These are phyloP conservation scores for Sporophila hypoxantha DNA, from an alignment of 2,113 vertebrate genomes.

Conservation along the genomic window DNA sequence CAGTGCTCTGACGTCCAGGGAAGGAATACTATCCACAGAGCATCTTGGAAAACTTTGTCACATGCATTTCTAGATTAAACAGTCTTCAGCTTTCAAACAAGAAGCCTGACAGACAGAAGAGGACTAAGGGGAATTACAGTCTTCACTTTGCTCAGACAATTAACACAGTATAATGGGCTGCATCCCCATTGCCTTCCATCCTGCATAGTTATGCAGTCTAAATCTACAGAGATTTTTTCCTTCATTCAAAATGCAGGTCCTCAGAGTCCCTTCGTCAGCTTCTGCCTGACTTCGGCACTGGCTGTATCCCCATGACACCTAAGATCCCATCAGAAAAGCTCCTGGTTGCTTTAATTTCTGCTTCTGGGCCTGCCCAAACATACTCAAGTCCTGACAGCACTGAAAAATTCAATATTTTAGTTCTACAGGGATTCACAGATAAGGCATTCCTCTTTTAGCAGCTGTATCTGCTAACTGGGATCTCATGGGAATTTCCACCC, in stretches of 20 bases:
- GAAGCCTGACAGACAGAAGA: background rate
- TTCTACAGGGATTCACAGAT: background rate
- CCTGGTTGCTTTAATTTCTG: background rate
- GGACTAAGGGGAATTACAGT: background rate
- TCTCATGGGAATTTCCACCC: background rate
- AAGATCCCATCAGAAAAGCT: slow-evolving; percentile 1
- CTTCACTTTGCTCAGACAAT: slow-evolving; percentile 8
- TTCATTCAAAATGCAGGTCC: slow-evolving; percentile 27
- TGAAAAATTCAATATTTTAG: background rate
- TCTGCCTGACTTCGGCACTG: background rate
- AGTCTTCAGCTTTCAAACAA: background rate
- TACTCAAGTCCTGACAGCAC: background rate
- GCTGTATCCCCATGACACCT: background rate
- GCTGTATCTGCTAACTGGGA: background rate
- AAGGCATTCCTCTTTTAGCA: background rate
- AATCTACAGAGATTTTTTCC: background rate
- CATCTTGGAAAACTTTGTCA: background rate
- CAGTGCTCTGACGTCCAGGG: background rate
- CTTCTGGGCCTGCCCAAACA: background rate
- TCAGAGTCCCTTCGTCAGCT: background rate
- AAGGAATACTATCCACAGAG: background rate
- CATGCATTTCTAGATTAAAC: background rate
- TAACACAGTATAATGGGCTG: background rate
- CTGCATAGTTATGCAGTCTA: background rate
- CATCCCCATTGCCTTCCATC: background rate